These are phyloP conservation scores for Merluccius polli DNA, from an alignment of 2,797 vertebrate genomes.

Conservation along the genomic window DNA sequence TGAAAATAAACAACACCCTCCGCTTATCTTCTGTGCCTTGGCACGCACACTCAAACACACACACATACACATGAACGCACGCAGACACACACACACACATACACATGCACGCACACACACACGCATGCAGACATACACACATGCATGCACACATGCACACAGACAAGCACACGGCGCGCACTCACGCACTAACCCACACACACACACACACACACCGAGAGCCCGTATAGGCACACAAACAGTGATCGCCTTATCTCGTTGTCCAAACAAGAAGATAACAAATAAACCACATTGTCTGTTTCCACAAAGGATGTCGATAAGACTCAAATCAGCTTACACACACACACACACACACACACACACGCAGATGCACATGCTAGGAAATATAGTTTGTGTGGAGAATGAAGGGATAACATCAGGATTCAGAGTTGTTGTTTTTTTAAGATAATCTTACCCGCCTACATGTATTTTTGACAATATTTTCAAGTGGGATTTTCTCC, in stretches of 20 bases:
- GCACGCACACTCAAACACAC: constrained; percentile 7
- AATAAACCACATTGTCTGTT: constrained; percentile 67
- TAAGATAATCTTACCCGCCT: constrained; percentile 28
- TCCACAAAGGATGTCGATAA: constrained; percentile 68
- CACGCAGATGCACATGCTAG: not conserved
- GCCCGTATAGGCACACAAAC: constrained; percentile 29
- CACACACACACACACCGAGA: not conserved
- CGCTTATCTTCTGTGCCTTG: constrained; percentile 43
- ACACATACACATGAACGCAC: constrained; percentile 15
- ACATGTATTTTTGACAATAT: constrained; percentile 40
- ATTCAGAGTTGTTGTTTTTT: not conserved
- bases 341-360: constrained; percentile 8
- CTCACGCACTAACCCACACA: constrained; percentile 4
- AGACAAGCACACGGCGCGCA: constrained; percentile 6
- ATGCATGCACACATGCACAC: constrained; percentile 7
- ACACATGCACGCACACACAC: constrained; percentile 12
- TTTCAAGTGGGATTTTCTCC: constrained; percentile 26
- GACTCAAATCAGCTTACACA: constrained; percentile 68
- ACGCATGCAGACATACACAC: constrained; percentile 3
- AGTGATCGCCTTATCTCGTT: constrained; percentile 60
- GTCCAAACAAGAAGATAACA: constrained; percentile 66
- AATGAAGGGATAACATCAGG: not conserved
- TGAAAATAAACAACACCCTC: constrained; percentile 41
- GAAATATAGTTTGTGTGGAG: not conserved
- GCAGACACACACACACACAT: constrained; percentile 8